Evolutionary conservation across 2,797 vertebrate genomes (phyloP).

Genomic region (Mormyrus proboscirostris): DNA sequence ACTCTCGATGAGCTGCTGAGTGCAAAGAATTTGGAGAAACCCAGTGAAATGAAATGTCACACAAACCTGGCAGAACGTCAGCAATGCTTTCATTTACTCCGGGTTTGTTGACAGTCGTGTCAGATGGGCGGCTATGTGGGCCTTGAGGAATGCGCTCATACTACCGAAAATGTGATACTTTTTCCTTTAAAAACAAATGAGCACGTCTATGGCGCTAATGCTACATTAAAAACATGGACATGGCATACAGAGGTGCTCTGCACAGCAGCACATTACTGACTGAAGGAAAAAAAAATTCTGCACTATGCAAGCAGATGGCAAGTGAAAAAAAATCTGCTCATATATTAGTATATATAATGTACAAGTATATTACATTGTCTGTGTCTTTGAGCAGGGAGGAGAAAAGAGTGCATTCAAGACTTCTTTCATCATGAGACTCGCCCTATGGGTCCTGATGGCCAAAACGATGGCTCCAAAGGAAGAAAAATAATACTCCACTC

Average conservation of each 20-base stretch:
- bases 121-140: neutral
- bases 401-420: conserved; percentile 26
- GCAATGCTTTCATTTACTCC: neutral
- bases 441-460: conserved; percentile 34
- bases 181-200: conserved; percentile 19
- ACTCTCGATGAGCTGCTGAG: neutral
- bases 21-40: neutral
- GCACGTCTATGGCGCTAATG: conserved; percentile 41
- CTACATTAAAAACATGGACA: conserved; percentile 39
- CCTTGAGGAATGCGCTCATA: conserved; percentile 19
- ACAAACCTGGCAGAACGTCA: neutral
- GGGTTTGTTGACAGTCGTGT: neutral
- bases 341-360: conserved; percentile 66
- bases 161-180: neutral
- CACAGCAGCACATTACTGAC: conserved; percentile 52
- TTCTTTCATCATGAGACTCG: conserved; percentile 36
- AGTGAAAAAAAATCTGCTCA: conserved; percentile 40
- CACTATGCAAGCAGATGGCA: conserved; percentile 36
- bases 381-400: conserved; percentile 36
- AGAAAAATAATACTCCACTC: conserved; percentile 25
- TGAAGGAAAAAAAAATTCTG: conserved; percentile 26
- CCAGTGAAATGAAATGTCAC: neutral
- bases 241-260: conserved; percentile 33
- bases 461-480: conserved; percentile 44
- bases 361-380: conserved; percentile 62